Evolutionary conservation across 1,140 invertebrate genomes (phyloP).

Genomic region (Zelostemma sp.): DNA sequence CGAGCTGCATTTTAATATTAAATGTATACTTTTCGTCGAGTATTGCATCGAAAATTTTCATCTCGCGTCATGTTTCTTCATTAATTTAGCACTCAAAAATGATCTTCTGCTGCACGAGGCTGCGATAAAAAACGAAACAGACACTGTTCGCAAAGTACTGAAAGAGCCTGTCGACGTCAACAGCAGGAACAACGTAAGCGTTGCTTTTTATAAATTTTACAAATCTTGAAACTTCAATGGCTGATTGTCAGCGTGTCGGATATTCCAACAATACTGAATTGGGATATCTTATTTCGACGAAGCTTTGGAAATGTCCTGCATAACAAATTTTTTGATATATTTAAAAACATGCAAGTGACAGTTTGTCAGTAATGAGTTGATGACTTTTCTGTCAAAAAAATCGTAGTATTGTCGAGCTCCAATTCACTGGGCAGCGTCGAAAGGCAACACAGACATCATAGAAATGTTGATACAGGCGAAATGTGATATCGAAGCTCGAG

Average conservation of each 20-base stretch:
- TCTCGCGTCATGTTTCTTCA: no score
- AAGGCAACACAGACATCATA: slow-evolving; percentile 81
- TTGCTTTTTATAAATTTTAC: no score
- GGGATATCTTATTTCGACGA: no score
- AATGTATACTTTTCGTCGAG: no score
- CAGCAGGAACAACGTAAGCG: slow-evolving; percentile 79
- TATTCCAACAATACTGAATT: no score
- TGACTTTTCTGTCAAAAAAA: slow-evolving; percentile 17
- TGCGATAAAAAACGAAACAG: slow-evolving; percentile 80
- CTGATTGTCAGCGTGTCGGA: no score
- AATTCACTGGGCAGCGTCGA: slow-evolving; percentile 82
- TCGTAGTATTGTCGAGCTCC: slow-evolving; percentile 80
- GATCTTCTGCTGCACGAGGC: slow-evolving; percentile 80
- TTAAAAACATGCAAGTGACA: no score
- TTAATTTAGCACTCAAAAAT: slow-evolving; percentile 69
- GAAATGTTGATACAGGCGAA: slow-evolving; percentile 79
- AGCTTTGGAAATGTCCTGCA: no score
- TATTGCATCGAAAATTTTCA: no score
- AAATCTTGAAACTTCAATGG: no score
- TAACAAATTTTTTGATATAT: no score
- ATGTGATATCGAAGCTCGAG: slow-evolving; percentile 82
- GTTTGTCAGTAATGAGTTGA: slow-evolving; percentile 6
- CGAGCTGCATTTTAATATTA: no score
- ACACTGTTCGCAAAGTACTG: slow-evolving; percentile 75
- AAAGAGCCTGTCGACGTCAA: slow-evolving; percentile 77